Base-by-base conservation (phyloP, 2,113 vertebrate species). In the Spermophilus dauricus region DNA sequence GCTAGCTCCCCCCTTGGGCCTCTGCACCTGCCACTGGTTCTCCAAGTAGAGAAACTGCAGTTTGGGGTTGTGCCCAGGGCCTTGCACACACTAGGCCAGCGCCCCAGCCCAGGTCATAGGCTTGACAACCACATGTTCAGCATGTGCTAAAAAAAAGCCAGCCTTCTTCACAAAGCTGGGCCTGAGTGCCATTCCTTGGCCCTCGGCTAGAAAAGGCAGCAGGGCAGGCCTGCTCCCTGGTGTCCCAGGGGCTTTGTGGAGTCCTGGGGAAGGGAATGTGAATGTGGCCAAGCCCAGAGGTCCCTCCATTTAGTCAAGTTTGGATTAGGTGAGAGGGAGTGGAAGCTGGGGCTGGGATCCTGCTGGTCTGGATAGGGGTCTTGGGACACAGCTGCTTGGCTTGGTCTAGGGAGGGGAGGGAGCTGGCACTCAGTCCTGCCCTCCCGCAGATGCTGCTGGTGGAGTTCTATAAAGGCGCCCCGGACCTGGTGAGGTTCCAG, bases 381-480 rank as follows among this genome's bases (percentile, higher is more conserved):
- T 45, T 9, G 39, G 39, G 51, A 9, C 39, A 17, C 48, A 42
- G 58, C 73, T 32, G 86, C 45, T 91, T 75, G 39, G 76, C 90
- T 53, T 37, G 72, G 72, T 63, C 82, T 8, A 8, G 39, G 45
- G 45, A 45, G 45, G 45, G 48, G 2, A 0, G 2, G 75, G 20
- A 14, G 51, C 4, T 1, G 48, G 39, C 22, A 26, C 17, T 12
- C 1, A 8, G 10, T 24, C 76, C 4, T 8, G 18, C 39, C 2
- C 30, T 51, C 32, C 1, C 17, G 1, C 94, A 99, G 99, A 99
- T 99, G 95, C 98, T 99, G 98, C 98, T 99, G 97, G 99, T 99
- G 81, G 99, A 99, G 78, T 99, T 99, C 93, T 99, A 99, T 96
- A 99, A 99, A 87, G 98, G 98, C 0, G 99, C 99, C 75, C 99